Base-by-base conservation (phyloP, 2,888 invertebrate species). In the Epiblema foenella region DNA sequence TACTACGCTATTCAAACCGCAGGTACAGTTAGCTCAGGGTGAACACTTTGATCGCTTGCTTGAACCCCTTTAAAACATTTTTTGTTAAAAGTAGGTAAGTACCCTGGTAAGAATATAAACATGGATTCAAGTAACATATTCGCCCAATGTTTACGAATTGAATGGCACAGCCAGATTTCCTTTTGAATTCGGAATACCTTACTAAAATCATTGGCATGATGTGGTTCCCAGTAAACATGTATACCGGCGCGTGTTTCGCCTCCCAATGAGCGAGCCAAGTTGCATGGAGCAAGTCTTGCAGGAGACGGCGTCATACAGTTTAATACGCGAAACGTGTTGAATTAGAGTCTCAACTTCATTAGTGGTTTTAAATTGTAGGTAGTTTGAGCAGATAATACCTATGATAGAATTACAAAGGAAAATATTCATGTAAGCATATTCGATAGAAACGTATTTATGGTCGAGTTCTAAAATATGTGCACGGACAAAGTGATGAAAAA, bases 251-350 rank as follows among this genome's bases (percentile, higher is more conserved):
- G 69, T 69, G 63, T 69, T 37, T 15, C 15, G 51, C 52, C 24
- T 49, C 12, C 17, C 49, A 58, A 18, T 58, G 58, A 52, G 58
- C 17, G 37, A 29, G 39, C 46, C 52, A 66, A 70, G 60, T 66
- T 60, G 65, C 69, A 17, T 59, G 59, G 20, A 59, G 65, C 65
- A 66, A 70, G 52, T 65, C 69, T 70, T 54, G 70, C 65, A 52
- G 42, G 54, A 69, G 69, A 65, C 54, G 70, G 59, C 59, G 54
- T 60, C 70, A 70, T 60, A 24, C 54, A 60, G 65, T 70, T 70
- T 66, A 69, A 63, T 46, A 70, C 54, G 58, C 60, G 46, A 66
- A 60, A 70, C 70, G 59, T 70, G 65, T 65, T 54, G 60, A 66
- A 70, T 70, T 69, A 29, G 33, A 46, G 70, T 54, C 54, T 46